Evolutionary conservation across 2,888 invertebrate species (phyloP), one percentile per base, ranked within the genome.

Genomic region (Allophyes oxyacanthae): DNA sequence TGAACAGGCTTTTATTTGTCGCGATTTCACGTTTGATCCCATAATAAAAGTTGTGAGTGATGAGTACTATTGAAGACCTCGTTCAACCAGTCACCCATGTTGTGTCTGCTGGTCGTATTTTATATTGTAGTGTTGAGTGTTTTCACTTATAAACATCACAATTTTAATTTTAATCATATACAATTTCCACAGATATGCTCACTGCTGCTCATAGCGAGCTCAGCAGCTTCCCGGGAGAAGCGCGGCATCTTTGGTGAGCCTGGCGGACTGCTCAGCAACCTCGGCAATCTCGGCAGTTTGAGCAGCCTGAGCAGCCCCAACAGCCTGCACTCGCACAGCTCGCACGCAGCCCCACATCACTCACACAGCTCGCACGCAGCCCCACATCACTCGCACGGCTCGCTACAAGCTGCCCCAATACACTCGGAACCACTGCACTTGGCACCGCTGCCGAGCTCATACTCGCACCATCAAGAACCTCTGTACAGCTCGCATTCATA

Each of bases 201-300:
- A 13, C 64, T 86, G 51, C 77, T 86, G 51, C 64, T 83, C 37
- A 75, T 82, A 51, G 86, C 84, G 11, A 62, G 59, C 46, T 73
- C 75, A 15, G 77, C 78, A 10, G 81, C 82, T 2, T 56, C 79
- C 9, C 82, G 88, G 11, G 77, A 83, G 53, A 88, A 83, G 71
- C 88, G 90, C 11, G 86, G 89, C 56, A 82, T 86, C 74, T 83
- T 73, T 69, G 84, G 85, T 33, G 84, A 83, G 65, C 77, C 83
- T 1, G 79, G 83, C 8, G 81, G 82, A 10, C 71, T 85, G 52
- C 78, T 81, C 11, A 59, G 75, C 57, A 77, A 32, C 7, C 28
- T 37, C 30, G 34, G n/a, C 7, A 10, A 44, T 74, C 40, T 57
- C 20, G 13, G 33, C 7, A 36, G 61, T 4, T 77, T 81, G 10